These are phyloP conservation scores for Sebastes oblongus DNA, from an alignment of 2,797 vertebrate genomes.

Conservation along the genomic window DNA sequence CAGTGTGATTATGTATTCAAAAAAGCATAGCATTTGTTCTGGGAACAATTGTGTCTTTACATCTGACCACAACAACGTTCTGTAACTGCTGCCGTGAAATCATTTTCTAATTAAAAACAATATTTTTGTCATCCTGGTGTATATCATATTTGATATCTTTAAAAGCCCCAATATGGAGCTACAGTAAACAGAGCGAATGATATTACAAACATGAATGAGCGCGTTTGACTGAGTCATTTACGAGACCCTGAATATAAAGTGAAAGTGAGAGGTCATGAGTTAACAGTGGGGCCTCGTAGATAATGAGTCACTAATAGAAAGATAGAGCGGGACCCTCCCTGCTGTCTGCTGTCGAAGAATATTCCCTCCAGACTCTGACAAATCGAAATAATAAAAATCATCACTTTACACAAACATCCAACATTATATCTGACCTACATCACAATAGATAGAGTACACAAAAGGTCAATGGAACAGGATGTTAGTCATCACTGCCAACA, in stretches of 20 bases:
- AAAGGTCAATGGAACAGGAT: slow-evolving; percentile 48
- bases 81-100: not conserved
- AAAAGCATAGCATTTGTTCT: not conserved
- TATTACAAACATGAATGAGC: not conserved
- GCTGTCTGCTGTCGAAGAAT: slow-evolving; percentile 58
- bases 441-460: not conserved
- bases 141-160: not conserved
- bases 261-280: slow-evolving; percentile 64
- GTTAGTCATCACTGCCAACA: slow-evolving; percentile 47
- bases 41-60: not conserved
- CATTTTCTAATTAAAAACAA: not conserved
- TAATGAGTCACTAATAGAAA: slow-evolving; percentile 16
- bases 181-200: not conserved
- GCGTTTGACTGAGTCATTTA: slow-evolving; percentile 28
- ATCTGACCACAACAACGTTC: not conserved
- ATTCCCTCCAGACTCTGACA: not conserved
- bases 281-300: slow-evolving; percentile 2
- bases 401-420: not conserved
- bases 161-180: not conserved
- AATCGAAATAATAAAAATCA: not conserved
- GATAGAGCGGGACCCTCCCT: slow-evolving; percentile 12
- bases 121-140: not conserved
- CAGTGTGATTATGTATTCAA: not conserved
- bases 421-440: not conserved
- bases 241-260: slow-evolving; percentile 55